A percentile compares a stretch with the other conserved stretches of the same genome.
These are phyloP conservation scores for Aptenodytes forsteri DNA, from an alignment of 2,113 vertebrate genomes.

Conservation along the genomic window DNA sequence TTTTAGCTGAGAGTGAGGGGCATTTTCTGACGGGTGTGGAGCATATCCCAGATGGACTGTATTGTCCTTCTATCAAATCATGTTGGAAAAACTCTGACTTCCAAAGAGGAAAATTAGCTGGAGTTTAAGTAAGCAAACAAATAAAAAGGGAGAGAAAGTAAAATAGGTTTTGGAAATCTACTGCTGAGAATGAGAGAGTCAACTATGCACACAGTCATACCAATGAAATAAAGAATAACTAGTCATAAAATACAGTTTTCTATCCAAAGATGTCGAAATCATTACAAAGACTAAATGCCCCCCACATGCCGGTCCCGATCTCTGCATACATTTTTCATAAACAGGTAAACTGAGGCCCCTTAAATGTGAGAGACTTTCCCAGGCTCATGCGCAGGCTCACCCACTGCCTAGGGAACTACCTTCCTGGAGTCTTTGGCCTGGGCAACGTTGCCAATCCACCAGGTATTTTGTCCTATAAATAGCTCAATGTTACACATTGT, in stretches of 20 bases:
- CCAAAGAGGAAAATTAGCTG: not conserved
- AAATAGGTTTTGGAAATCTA: slow-evolving; percentile 17
- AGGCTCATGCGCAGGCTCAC: not conserved
- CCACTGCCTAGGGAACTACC: not conserved
- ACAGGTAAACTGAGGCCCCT: not conserved
- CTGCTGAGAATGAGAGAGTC: not conserved
- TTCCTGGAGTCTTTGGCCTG: not conserved
- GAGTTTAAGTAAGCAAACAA: not conserved
- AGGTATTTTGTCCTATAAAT: not conserved
- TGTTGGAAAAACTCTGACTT: not conserved
- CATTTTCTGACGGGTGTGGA: slow-evolving; percentile 28
- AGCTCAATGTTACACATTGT: not conserved
- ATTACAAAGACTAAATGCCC: not conserved
- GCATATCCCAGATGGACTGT: not conserved
- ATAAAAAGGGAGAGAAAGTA: not conserved
- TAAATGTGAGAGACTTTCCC: accelerated
- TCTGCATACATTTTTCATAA: not conserved
- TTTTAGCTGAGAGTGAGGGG: slow-evolving; percentile 3
- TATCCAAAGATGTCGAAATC: not conserved
- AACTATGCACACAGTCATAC: not conserved
- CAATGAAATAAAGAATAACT: not conserved
- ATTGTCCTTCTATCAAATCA: slow-evolving; percentile 25
- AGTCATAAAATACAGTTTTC: not conserved
- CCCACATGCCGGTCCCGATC: accelerated
- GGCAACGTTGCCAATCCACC: not conserved